A percentile compares a stretch with the other conserved stretches of the same genome.
These are phyloP conservation scores for Orthonyx spaldingii DNA, from an alignment of 2,113 vertebrate genomes.

Conservation along the genomic window DNA sequence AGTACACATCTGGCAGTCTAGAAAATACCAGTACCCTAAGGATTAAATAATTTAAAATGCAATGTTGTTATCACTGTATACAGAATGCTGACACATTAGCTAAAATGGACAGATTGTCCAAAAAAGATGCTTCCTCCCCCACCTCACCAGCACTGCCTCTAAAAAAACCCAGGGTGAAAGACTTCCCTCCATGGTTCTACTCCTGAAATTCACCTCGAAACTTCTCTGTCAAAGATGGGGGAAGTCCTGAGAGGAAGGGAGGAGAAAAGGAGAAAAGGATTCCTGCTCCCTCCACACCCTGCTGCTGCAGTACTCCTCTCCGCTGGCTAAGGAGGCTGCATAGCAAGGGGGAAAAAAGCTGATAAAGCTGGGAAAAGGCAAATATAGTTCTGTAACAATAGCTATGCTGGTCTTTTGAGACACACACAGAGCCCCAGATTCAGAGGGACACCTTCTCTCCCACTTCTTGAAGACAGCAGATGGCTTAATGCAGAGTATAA, in stretches of 20 bases:
- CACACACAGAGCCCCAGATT: neutral
- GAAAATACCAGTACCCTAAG: constrained; percentile 22
- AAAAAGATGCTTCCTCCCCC: constrained; percentile 19
- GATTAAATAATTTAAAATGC: constrained; percentile 61
- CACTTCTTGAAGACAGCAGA: neutral
- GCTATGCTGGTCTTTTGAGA: neutral
- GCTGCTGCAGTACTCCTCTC: neutral
- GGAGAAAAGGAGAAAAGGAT: neutral
- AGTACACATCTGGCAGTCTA: constrained; percentile 18
- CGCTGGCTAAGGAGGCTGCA: neutral
- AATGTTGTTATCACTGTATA: neutral
- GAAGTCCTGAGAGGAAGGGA: neutral
- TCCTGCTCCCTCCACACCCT: neutral
- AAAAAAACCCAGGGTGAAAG: neutral
- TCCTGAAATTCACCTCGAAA: neutral
- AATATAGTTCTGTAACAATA: neutral
- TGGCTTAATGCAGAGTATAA: neutral
- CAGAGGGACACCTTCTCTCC: neutral
- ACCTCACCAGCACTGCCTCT: neutral
- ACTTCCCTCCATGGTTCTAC: neutral
- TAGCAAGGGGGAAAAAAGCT: neutral
- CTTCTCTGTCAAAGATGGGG: neutral
- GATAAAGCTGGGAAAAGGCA: neutral
- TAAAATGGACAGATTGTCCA: neutral
- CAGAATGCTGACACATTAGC: neutral